Evolutionary conservation across 64 coral and sea anemone species (phyloP), one percentile per base, ranked within the genome.

Genomic region (Acropora tenuis): DNA sequence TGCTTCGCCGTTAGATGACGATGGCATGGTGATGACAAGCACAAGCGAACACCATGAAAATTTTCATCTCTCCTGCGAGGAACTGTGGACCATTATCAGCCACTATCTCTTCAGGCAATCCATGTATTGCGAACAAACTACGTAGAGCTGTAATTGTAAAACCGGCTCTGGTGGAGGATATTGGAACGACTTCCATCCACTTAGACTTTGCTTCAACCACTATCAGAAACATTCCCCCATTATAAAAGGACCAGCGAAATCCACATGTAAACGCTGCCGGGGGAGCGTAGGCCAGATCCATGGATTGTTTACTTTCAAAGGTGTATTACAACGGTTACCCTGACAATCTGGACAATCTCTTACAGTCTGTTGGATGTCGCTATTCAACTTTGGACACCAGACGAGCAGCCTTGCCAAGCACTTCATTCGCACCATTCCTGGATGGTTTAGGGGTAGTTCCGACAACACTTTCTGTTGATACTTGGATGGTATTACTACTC

Each of bases 401-500:
- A 90, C 9, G 41, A 82, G 48, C 43, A 43, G 68, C 81, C 88
- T 11, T 53, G 88, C 63, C 45, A 90, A 61, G 15, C 76, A 71
- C 47, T 90, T 81, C 78, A 90, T 90, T 18, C 78, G 19, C 7
- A 80, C 77, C 66, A 90, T 82, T 53, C 89, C 89, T 48, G n/a
- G 61, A 50, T 91, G 89, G 47, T 82, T 53, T 8, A 75, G 43
- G 43, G 77, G 89, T 57, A 91, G 59, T n/a, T 91, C 89, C 11
- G 45, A 41, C 19, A 91, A 45, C 11, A 91, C 47, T 40, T 63
- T 48, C 30, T 74, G 0, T 86, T 68, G 90, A 78, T 78, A 84
- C 42, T 53, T 92, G 45, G 67, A 12, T 43, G 90, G 90, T 47
- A 92, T 86, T 18, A 92, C 78, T 43, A 90, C 89, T 75, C 82